Percentiles rank a stretch among this genome's conserved stretches.
phyloP scores from a whole-genome alignment of 2,797 vertebrate genomes.

The Silurus aristotelis region DNA sequence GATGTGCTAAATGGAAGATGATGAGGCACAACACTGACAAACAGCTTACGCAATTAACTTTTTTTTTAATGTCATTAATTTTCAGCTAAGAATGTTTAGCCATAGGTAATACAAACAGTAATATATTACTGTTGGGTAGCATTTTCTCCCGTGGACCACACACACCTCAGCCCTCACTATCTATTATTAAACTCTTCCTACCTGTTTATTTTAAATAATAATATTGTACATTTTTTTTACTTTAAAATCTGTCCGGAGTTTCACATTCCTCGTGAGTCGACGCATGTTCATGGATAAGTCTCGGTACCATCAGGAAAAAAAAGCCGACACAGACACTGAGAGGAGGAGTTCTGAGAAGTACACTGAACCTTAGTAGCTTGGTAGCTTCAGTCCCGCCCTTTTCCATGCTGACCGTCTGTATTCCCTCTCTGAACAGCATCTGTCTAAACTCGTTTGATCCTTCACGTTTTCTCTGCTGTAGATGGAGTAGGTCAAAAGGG shows the following conservation, averaged over 20 bases:
- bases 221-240: too few species aligned
- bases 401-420: not conserved
- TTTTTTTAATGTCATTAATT: not conserved
- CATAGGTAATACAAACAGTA: not conserved
- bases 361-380: too few species aligned
- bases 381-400: too few species aligned
- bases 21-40: slow-evolving; percentile 3
- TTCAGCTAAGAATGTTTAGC: not conserved
- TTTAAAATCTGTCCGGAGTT: not conserved
- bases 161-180: not conserved
- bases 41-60: not conserved
- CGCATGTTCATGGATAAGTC: not conserved
- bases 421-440: slow-evolving; percentile 12
- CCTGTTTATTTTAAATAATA: not conserved
- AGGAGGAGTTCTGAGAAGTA: too few species aligned
- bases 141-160: not conserved
- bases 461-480: slow-evolving; percentile 2
- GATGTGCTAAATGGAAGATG: slow-evolving; percentile 2
- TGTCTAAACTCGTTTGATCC: not conserved
- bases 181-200: not conserved
- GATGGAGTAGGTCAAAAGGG: not conserved
- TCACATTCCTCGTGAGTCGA: not conserved
- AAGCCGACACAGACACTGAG: too few species aligned
- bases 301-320: too few species aligned
- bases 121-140: not conserved